Percentiles rank a stretch among this genome's conserved stretches.
phyloP scores from a whole-genome alignment of 2,888 invertebrate species.

The Lissocephala sabroskyi region DNA sequence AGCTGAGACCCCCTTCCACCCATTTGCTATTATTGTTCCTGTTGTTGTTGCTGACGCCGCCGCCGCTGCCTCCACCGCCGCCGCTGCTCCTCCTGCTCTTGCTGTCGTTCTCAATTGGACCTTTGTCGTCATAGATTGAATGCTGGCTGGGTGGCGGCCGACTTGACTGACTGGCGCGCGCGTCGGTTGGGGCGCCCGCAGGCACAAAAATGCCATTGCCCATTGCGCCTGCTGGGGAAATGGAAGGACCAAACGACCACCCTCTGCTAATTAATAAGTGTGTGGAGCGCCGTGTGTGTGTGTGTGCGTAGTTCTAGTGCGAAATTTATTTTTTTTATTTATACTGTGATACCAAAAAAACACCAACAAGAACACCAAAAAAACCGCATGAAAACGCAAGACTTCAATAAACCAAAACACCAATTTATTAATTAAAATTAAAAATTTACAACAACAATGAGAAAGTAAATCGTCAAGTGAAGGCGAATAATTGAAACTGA shows the following conservation, averaged over 20 bases:
- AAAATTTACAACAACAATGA: slow-evolving; percentile 10
- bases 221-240: slow-evolving; percentile 21
- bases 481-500: slow-evolving; percentile 8
- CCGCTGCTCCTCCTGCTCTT: neutral
- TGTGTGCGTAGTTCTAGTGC: neutral
- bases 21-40: neutral
- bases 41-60: neutral
- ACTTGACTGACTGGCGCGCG: no score
- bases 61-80: slow-evolving; percentile 34
- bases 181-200: no score
- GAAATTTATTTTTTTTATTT: slow-evolving; percentile 28
- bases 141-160: no score
- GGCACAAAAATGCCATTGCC: slow-evolving; percentile 34
- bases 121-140: slow-evolving; percentile 46
- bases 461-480: slow-evolving; percentile 7
- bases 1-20: slow-evolving; percentile 12
- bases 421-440: slow-evolving; percentile 10
- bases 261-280: slow-evolving; percentile 37
- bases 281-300: slow-evolving; percentile 4
- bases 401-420: slow-evolving; percentile 11
- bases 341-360: slow-evolving; percentile 50
- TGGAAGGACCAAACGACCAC: slow-evolving; percentile 34
- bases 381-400: no score
- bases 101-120: slow-evolving; percentile 40
- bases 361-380: slow-evolving; percentile 12